These are phyloP conservation scores for Escarpia spicata DNA, from an alignment of 2,888 invertebrate genomes.

Conservation along the genomic window DNA sequence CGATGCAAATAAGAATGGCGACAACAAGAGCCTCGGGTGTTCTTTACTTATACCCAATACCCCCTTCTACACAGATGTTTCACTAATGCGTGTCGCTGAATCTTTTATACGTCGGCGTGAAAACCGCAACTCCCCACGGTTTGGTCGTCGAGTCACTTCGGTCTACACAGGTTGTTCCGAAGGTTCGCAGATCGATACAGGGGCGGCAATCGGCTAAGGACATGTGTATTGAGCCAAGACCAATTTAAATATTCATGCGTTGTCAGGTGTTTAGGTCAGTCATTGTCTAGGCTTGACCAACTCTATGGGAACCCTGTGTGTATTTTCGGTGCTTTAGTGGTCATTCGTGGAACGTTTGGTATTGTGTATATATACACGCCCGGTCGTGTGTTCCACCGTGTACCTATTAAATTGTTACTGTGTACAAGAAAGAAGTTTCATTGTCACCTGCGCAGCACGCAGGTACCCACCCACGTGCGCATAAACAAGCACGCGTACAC, in stretches of 20 bases:
- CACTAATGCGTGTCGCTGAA: background rate
- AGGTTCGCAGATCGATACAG: background rate
- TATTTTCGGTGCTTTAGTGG: background rate
- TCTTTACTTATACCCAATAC: background rate
- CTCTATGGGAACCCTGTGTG: background rate
- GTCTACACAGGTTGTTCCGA: background rate
- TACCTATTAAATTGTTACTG: background rate
- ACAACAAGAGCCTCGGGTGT: background rate
- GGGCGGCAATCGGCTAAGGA: background rate
- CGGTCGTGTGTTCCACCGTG: background rate
- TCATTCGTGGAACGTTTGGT: background rate
- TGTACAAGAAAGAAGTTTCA: background rate
- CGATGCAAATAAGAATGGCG: background rate
- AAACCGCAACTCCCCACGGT: background rate
- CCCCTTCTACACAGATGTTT: background rate
- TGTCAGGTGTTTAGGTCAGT: background rate
- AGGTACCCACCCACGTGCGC: background rate
- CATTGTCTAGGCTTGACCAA: background rate
- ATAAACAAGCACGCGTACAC: background rate
- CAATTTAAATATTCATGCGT: background rate
- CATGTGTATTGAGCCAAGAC: background rate
- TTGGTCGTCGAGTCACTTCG: background rate
- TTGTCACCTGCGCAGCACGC: background rate
- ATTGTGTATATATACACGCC: background rate
- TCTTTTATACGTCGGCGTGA: background rate